Conservation (phyloP, 2,113 vertebrate genomes). For the Ceratotherium simum region DNA sequence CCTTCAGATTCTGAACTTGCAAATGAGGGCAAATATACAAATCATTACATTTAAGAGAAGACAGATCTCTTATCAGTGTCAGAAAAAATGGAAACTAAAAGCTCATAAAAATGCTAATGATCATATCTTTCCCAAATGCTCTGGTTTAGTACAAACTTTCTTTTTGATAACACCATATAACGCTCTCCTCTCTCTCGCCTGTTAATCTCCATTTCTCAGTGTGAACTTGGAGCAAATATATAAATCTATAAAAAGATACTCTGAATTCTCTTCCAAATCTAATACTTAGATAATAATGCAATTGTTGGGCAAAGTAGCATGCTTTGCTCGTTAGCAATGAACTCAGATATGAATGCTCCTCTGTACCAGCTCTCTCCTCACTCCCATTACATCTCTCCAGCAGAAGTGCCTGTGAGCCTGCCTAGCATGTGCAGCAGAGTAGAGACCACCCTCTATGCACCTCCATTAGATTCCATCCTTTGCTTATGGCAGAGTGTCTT, state of each 20-base stretch:
- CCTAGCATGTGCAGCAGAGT: background rate
- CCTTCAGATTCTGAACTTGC: conserved; percentile 64
- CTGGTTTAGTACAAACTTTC: conserved; percentile 57
- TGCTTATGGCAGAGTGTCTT: conserved; percentile 17
- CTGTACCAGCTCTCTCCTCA: background rate
- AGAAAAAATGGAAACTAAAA: conserved; percentile 76
- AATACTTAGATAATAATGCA: conserved; percentile 71
- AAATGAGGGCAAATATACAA: conserved; percentile 77
- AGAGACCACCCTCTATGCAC: background rate
- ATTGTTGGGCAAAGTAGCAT: conserved; percentile 69
- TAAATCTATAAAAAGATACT: conserved; percentile 78
- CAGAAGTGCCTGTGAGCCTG: background rate
- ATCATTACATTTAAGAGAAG: conserved; percentile 77
- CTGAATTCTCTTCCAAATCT: conserved; percentile 73
- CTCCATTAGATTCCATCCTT: conserved; percentile 11
- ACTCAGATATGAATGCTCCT: conserved; percentile 11
- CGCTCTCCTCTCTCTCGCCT: background rate
- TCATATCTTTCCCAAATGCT: conserved; percentile 60
- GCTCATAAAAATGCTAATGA: conserved; percentile 82
- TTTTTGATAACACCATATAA: conserved; percentile 65
- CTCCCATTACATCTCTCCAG: background rate
- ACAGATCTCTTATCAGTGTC: conserved; percentile 76
- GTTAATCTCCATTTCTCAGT: conserved; percentile 71
- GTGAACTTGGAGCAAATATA: conserved; percentile 70
- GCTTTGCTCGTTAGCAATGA: conserved; percentile 66